phyloP scores from a whole-genome alignment of 2,797 vertebrate species.

The Aulostomus chinensis region DNA sequence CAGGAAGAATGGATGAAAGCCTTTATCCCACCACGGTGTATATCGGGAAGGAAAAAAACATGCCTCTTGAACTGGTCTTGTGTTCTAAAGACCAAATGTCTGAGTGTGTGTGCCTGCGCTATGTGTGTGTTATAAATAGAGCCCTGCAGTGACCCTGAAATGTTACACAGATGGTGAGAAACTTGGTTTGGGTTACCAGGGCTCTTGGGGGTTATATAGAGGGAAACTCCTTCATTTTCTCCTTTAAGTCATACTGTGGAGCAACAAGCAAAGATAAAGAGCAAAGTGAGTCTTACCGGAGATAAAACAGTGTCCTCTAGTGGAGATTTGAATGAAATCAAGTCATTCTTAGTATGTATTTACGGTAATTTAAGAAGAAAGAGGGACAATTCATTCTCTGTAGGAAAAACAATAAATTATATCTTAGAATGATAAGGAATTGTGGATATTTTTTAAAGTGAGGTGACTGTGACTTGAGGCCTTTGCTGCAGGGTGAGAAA shows the following conservation, averaged over 20 bases:
- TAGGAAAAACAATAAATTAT: too few species aligned
- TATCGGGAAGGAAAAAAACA: slow-evolving; percentile 14
- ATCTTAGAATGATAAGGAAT: too few species aligned
- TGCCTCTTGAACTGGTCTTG: slow-evolving; percentile 8
- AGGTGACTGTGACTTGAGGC: slow-evolving; percentile 3
- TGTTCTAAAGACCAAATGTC: slow-evolving; percentile 26
- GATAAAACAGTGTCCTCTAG: slow-evolving; percentile 39
- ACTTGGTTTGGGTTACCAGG: slow-evolving; percentile 53
- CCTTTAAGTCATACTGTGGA: neutral
- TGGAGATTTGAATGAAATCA: slow-evolving; percentile 12
- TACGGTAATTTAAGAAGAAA: neutral
- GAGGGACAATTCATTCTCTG: too few species aligned
- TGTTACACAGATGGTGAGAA: slow-evolving; percentile 51
- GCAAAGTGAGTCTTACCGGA: neutral
- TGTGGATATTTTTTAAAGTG: too few species aligned
- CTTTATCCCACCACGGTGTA: slow-evolving; percentile 15
- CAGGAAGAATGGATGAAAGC: neutral
- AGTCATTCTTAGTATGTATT: neutral
- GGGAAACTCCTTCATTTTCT: slow-evolving; percentile 1
- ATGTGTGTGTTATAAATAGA: slow-evolving; percentile 69
- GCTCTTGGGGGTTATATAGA: slow-evolving; percentile 6
- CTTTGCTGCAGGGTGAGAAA: neutral
- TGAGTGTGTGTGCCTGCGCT: slow-evolving; percentile 27
- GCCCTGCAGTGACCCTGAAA: slow-evolving; percentile 40
- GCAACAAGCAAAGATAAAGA: neutral